Evolutionary conservation across 2,797 vertebrate genomes (phyloP).

Genomic region (Sebastes hubbsi): DNA sequence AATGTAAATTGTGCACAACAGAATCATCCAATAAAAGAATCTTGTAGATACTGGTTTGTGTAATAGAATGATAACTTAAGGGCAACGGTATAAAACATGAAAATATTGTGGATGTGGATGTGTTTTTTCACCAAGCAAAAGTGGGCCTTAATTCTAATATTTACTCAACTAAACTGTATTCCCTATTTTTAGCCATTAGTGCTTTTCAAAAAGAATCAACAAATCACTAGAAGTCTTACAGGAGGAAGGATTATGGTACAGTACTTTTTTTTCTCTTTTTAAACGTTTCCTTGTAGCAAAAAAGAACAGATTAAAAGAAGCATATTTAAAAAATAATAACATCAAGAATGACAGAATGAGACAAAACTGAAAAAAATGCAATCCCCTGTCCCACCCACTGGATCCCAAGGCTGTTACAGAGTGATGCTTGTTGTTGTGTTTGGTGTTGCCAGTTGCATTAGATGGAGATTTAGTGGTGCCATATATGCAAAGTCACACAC

Average conservation of each 20-base stretch:
- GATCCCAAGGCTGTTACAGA: background rate
- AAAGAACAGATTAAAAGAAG: background rate
- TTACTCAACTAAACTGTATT: too few relatives aligned
- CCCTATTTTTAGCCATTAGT: too few relatives aligned
- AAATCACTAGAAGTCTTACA: background rate
- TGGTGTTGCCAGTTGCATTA: background rate
- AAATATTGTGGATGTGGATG: background rate
- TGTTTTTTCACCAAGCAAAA: background rate
- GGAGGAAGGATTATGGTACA: background rate
- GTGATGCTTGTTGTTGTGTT: background rate
- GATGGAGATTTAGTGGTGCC: background rate
- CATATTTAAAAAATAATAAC: background rate
- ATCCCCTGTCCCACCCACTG: background rate
- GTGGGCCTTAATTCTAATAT: too few relatives aligned
- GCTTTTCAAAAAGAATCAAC: too few relatives aligned
- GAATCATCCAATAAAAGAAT: fast-evolving
- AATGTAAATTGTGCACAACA: background rate
- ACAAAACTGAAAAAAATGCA: background rate
- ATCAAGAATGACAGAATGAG: background rate
- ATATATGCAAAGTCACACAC: background rate
- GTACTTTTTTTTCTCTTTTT: background rate
- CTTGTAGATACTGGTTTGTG: background rate
- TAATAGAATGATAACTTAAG: background rate
- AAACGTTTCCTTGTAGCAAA: background rate
- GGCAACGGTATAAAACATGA: background rate